Percentiles rank a stretch among this genome's conserved stretches.
These are phyloP conservation scores for Chroicocephalus ridibundus DNA, from an alignment of 2,113 vertebrate genomes.

Conservation along the genomic window DNA sequence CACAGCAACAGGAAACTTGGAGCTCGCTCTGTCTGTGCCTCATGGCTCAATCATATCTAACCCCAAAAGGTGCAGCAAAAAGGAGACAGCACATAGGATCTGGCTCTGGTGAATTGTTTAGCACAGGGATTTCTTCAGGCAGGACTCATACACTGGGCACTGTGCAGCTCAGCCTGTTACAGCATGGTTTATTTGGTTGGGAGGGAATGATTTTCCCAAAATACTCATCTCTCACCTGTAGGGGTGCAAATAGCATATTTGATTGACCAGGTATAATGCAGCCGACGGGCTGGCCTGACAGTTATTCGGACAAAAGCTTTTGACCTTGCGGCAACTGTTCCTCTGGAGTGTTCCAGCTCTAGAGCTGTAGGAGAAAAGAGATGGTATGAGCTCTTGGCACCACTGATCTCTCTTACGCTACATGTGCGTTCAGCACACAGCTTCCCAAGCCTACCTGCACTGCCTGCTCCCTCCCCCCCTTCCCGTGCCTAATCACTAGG, in stretches of 20 bases:
- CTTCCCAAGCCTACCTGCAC: neutral
- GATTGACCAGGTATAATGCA: slow-evolving; percentile 84
- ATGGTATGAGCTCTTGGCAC: neutral
- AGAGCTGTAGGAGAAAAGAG: slow-evolving; percentile 71
- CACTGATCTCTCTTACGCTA: neutral
- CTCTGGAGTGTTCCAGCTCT: slow-evolving; percentile 77
- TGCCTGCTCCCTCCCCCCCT: neutral
- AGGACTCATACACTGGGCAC: neutral
- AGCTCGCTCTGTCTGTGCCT: neutral
- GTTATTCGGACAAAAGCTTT: slow-evolving; percentile 71
- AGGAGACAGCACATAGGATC: neutral
- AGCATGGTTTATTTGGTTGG: neutral
- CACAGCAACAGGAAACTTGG: neutral
- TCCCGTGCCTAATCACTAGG: neutral
- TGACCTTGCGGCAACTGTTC: slow-evolving; percentile 77
- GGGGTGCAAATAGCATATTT: slow-evolving; percentile 73
- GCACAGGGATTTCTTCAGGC: neutral
- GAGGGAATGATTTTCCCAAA: neutral
- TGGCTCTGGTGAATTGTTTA: neutral
- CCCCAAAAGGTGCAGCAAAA: neutral
- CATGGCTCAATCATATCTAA: neutral
- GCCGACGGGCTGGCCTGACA: slow-evolving; percentile 63
- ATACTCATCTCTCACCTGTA: slow-evolving; percentile 67
- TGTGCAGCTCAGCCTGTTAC: neutral
- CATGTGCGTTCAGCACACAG: neutral